These are phyloP conservation scores for Silurus asotus DNA, from an alignment of 2,113 vertebrate genomes.

Conservation along the genomic window DNA sequence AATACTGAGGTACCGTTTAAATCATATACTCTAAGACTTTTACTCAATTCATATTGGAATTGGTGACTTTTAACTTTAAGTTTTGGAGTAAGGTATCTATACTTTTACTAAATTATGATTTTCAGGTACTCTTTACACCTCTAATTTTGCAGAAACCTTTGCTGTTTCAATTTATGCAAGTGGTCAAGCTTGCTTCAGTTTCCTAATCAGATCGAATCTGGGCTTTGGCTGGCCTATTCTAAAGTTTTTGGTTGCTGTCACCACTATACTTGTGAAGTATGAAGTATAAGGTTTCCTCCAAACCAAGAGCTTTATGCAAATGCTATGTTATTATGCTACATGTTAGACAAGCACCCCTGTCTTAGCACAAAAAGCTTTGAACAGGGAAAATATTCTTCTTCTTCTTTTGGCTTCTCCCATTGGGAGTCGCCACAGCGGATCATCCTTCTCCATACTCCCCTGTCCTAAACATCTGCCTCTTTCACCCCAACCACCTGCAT, in stretches of 20 bases:
- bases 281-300: background rate
- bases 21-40: no score
- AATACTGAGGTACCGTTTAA: no score
- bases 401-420: no score
- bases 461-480: no score
- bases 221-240: background rate
- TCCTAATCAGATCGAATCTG: background rate
- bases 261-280: background rate
- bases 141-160: background rate
- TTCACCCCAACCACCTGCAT: no score
- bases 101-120: no score
- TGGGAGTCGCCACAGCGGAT: no score
- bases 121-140: no score
- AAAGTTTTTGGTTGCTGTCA: background rate
- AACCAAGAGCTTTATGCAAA: background rate
- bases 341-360: background rate
- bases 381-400: background rate
- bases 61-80: no score
- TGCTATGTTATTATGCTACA: background rate
- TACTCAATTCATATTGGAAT: no score
- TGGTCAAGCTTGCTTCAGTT: background rate
- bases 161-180: background rate
- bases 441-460: no score
- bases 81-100: no score
- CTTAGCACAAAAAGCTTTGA: background rate